phyloP scores from a whole-genome alignment of 2,888 invertebrate species.

The Drosophila birchii region DNA sequence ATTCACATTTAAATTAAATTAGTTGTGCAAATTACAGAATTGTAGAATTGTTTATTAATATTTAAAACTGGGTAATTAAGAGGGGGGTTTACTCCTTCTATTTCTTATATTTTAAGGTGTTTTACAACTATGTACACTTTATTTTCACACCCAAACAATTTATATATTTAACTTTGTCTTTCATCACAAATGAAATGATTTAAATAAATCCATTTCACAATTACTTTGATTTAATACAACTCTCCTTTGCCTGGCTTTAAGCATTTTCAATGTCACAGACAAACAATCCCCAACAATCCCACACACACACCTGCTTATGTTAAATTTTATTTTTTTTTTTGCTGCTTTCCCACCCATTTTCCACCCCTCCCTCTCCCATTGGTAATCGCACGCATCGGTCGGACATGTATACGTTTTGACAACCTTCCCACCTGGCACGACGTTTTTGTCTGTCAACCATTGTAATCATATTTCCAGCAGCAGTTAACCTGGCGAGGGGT shows the following conservation, averaged over 20 bases:
- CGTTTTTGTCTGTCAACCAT: conserved; percentile 61
- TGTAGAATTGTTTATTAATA: not conserved
- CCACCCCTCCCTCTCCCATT: not conserved
- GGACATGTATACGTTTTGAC: conserved; percentile 46
- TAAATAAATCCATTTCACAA: not conserved
- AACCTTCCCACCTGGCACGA: conserved; percentile 61
- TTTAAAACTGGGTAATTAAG: not conserved
- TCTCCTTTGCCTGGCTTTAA: conserved; percentile 7
- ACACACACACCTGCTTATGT: not conserved
- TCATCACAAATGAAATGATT: not conserved
- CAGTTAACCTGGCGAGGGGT: conserved; percentile 37
- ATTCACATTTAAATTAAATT: not conserved
- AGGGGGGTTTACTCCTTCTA: not conserved
- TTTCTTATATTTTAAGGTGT: not conserved
- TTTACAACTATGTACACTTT: too few relatives aligned
- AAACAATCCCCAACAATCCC: conserved; percentile 12
- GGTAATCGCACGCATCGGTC: conserved; percentile 39
- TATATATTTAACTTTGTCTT: not conserved
- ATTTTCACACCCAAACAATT: not conserved
- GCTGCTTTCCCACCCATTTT: not conserved
- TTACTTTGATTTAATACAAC: conserved; percentile 3
- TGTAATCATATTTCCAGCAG: conserved; percentile 70
- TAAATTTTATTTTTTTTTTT: not conserved
- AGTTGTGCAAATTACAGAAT: not conserved
- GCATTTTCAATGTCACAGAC: conserved; percentile 25